A percentile compares a stretch with the other conserved stretches of the same genome.
phyloP scores from a whole-genome alignment of 2,888 invertebrate genomes.

The Hemaris fuciformis region DNA sequence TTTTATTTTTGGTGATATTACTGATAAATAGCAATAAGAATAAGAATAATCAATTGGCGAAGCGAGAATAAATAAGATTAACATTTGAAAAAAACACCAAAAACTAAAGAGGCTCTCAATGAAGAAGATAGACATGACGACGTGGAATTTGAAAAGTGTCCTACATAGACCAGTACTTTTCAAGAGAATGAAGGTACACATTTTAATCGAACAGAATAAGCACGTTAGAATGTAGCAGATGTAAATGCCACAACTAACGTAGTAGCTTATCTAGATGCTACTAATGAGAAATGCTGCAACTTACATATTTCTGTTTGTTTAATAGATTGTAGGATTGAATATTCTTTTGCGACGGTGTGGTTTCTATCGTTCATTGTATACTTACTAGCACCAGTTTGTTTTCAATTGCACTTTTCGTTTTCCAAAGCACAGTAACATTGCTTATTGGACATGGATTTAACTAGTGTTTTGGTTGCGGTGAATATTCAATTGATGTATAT shows the following conservation, averaged over 20 bases:
- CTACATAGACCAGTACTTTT: not conserved
- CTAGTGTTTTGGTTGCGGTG: not conserved
- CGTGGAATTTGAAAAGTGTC: not conserved
- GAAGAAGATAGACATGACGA: not conserved
- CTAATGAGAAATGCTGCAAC: not conserved
- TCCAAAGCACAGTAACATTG: not conserved
- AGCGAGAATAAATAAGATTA: not conserved
- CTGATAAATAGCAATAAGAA: too few relatives aligned
- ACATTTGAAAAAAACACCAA: not conserved
- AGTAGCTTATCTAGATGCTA: not conserved
- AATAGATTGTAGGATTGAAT: not conserved
- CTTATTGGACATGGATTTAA: not conserved
- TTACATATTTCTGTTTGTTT: not conserved
- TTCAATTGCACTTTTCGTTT: slow-evolving; percentile 5
- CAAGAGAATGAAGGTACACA: not conserved
- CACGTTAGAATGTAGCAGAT: not conserved
- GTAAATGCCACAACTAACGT: not conserved
- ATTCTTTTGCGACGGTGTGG: not conserved
- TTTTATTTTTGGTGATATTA: not conserved
- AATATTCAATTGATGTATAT: not conserved
- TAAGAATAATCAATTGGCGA: too few relatives aligned
- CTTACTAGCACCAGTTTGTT: not conserved
- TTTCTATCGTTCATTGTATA: not conserved
- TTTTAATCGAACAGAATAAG: not conserved
- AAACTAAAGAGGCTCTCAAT: not conserved